Conservation (phyloP, 2,888 invertebrate species). For the Vandiemenella viatica region DNA sequence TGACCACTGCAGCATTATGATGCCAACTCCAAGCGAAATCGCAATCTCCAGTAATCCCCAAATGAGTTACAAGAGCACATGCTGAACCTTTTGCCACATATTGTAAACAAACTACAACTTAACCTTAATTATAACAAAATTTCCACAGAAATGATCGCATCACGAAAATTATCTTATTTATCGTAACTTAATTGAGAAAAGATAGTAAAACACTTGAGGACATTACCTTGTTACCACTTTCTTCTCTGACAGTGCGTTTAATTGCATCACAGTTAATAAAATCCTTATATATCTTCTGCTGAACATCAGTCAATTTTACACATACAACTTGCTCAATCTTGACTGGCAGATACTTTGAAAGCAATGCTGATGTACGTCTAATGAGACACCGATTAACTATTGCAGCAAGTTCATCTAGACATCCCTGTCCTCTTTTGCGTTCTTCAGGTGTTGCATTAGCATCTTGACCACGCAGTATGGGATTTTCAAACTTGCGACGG, state of each 20-base stretch:
- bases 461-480: conserved; percentile 84
- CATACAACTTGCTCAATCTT: conserved; percentile 93
- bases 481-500: conserved; percentile 69
- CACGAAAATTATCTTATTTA: no score
- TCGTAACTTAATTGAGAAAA: no score
- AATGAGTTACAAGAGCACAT: no score
- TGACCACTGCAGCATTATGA: no score
- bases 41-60: no score
- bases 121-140: no score
- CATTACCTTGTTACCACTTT: no score
- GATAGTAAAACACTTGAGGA: no score
- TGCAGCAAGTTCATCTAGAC: conserved; percentile 66
- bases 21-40: no score
- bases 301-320: conserved; percentile 73
- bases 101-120: no score
- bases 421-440: conserved; percentile 65
- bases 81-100: no score
- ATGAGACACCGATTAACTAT: conserved; percentile 94
- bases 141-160: no score
- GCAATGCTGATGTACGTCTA: conserved; percentile 76
- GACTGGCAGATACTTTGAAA: conserved; percentile 94
- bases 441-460: conserved; percentile 75
- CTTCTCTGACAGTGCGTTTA: conserved; percentile 52
- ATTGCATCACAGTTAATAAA: conserved; percentile 80
- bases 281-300: conserved; percentile 69